A percentile compares a stretch with the other conserved stretches of the same genome.
Evolutionary conservation across 2,888 invertebrate genomes (phyloP).

Genomic region (Eugnorisma glareosa): DNA sequence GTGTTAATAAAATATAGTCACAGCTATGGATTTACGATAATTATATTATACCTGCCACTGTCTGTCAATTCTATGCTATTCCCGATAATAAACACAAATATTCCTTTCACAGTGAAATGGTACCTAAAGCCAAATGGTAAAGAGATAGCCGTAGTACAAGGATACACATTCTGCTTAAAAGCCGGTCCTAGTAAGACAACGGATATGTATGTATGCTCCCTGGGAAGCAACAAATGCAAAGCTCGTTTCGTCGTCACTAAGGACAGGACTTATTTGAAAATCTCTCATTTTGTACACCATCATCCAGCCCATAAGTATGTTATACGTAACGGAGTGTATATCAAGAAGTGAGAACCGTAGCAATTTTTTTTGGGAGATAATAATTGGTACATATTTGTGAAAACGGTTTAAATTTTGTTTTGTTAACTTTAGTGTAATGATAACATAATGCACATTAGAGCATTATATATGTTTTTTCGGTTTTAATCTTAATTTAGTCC

Average conservation of each 20-base stretch:
- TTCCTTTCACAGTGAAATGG: neutral
- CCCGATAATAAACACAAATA: neutral
- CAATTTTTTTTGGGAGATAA: no score
- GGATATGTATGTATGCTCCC: conserved; percentile 14
- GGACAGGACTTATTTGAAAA: conserved; percentile 16
- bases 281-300: conserved; percentile 24
- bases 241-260: conserved; percentile 40
- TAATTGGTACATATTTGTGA: no score
- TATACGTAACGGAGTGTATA: conserved; percentile 12
- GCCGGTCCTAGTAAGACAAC: conserved; percentile 9
- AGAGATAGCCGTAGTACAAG: conserved; percentile 67
- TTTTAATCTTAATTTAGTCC: no score
- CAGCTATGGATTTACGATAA: neutral
- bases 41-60: neutral
- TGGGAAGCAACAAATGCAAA: conserved; percentile 13
- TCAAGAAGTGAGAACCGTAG: conserved; percentile 2
- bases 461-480: no score
- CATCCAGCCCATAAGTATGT: conserved; percentile 13
- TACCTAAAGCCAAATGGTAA: conserved; percentile 58
- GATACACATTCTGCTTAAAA: conserved; percentile 71
- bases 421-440: no score
- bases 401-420: no score
- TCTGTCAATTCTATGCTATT: neutral
- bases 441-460: no score
- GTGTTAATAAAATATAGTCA: neutral